A percentile compares a stretch with the other conserved stretches of the same genome.
These are phyloP conservation scores for Merodon equestris DNA, from an alignment of 2,888 invertebrate genomes.

Conservation along the genomic window DNA sequence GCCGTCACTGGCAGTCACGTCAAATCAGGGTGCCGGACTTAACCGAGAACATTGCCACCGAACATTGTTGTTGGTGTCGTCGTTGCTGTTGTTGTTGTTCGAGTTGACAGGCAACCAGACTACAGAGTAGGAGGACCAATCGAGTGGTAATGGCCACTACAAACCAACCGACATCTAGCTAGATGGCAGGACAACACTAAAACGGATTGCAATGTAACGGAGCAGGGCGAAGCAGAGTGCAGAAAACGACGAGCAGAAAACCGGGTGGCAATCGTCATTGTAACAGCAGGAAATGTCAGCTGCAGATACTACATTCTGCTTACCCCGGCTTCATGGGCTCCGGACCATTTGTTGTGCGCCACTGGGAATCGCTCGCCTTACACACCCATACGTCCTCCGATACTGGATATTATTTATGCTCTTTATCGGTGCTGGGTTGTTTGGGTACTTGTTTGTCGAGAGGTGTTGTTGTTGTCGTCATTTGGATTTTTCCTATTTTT, in stretches of 20 bases:
- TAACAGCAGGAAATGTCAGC: constrained; percentile 67
- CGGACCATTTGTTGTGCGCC: constrained; percentile 46
- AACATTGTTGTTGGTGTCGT: too few species aligned
- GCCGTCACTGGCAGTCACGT: constrained; percentile 56
- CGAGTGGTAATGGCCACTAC: constrained; percentile 56
- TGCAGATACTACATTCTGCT: constrained; percentile 42
- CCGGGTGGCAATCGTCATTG: constrained; percentile 43
- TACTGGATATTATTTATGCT: constrained; percentile 59
- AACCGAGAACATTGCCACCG: constrained; percentile 66
- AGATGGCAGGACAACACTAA: constrained; percentile 33
- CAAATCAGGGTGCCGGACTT: constrained; percentile 59
- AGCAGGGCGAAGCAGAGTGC: neutral
- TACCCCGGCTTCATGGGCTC: constrained; percentile 49
- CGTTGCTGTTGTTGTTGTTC: constrained; percentile 50
- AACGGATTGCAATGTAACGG: neutral
- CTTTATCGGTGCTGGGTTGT: constrained; percentile 52
- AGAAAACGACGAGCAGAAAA: constrained; percentile 20
- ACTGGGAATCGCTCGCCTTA: constrained; percentile 8
- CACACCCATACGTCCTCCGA: constrained; percentile 9
- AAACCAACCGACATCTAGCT: constrained; percentile 4
- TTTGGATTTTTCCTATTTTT: constrained; percentile 18
- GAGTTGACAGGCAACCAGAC: constrained; percentile 60
- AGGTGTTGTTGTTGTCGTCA: constrained; percentile 14
- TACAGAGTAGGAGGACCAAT: constrained; percentile 35
- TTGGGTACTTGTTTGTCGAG: constrained; percentile 28